Percentiles rank a stretch among this genome's conserved stretches.
Evolutionary conservation across 37 sponge, comb jelly and placozoan species (phyloP).

Genomic region (Beroe forskalii): DNA sequence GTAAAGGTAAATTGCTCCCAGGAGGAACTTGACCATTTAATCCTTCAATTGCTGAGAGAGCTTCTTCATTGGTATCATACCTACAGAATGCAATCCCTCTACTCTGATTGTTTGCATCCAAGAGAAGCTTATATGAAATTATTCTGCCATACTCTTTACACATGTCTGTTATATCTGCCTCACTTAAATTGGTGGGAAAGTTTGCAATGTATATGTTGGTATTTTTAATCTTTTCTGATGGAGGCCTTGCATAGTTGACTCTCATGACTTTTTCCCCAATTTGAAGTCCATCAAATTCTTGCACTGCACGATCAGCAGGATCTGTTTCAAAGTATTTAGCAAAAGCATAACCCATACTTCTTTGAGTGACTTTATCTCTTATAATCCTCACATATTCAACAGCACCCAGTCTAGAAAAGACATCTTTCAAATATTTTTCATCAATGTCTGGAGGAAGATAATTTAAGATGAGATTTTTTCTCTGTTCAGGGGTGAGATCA

Average conservation of each 20-base stretch:
- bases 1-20: slow-evolving; percentile 70
- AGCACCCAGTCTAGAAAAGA: slow-evolving; percentile 76
- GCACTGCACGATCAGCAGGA: slow-evolving; percentile 77
- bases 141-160: slow-evolving; percentile 82
- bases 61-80: slow-evolving; percentile 82
- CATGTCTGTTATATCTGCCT: slow-evolving; percentile 74
- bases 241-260: slow-evolving; percentile 93
- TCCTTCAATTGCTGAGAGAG: slow-evolving; percentile 78
- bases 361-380: slow-evolving; percentile 75
- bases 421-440: slow-evolving; percentile 74
- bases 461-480: slow-evolving; percentile 91
- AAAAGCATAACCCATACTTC: slow-evolving; percentile 89
- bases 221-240: slow-evolving; percentile 80
- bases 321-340: slow-evolving; percentile 72
- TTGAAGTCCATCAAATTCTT: slow-evolving; percentile 76
- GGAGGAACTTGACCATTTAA: slow-evolving; percentile 74
- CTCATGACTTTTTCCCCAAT: slow-evolving; percentile 78
- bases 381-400: slow-evolving; percentile 83
- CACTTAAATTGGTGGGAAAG: slow-evolving; percentile 74
- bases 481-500: slow-evolving; percentile 54
- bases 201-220: slow-evolving; percentile 89
- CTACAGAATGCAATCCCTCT: slow-evolving; percentile 86
- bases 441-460: slow-evolving; percentile 88
- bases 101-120: slow-evolving; percentile 72
- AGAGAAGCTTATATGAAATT: slow-evolving; percentile 81